These are phyloP conservation scores for Rafetus swinhoei DNA, from an alignment of 2,113 vertebrate species.

Conservation along the genomic window DNA sequence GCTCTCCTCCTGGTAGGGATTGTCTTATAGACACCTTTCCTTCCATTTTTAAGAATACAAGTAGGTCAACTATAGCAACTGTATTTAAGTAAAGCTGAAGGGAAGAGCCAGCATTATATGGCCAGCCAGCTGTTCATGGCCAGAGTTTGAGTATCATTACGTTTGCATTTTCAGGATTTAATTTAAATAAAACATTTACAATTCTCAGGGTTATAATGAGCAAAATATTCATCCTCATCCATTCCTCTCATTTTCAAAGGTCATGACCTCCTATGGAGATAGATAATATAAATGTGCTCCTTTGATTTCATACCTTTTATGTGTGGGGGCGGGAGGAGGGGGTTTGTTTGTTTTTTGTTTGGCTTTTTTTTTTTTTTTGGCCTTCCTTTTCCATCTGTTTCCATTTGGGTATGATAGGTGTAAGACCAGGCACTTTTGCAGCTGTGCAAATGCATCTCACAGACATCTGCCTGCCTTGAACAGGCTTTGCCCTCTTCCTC, in stretches of 20 bases:
- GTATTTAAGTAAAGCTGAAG: not conserved
- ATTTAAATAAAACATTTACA: not conserved
- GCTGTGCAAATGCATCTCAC: not conserved
- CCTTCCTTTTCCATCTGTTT: not conserved
- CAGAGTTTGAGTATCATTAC: not conserved
- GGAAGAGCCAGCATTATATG: not conserved
- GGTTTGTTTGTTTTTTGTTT: too few species aligned
- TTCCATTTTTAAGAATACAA: fast-evolving
- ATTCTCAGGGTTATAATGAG: not conserved
- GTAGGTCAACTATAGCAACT: not conserved
- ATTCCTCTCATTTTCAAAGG: not conserved
- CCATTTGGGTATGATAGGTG: not conserved
- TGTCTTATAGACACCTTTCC: fast-evolving
- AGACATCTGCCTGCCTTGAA: not conserved
- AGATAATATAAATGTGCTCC: not conserved
- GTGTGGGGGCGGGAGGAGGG: too few species aligned
- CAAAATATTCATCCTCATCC: not conserved
- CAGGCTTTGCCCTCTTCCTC: not conserved
- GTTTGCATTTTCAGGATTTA: not conserved
- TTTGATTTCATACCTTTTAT: not conserved
- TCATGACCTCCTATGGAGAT: not conserved
- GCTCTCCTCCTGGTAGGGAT: fast-evolving
- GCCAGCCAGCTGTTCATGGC: not conserved
- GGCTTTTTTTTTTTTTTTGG: not conserved
- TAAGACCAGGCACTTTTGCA: not conserved